Conservation (phyloP, 2,797 vertebrate genomes). For the Percopsis omiscomaycus region DNA sequence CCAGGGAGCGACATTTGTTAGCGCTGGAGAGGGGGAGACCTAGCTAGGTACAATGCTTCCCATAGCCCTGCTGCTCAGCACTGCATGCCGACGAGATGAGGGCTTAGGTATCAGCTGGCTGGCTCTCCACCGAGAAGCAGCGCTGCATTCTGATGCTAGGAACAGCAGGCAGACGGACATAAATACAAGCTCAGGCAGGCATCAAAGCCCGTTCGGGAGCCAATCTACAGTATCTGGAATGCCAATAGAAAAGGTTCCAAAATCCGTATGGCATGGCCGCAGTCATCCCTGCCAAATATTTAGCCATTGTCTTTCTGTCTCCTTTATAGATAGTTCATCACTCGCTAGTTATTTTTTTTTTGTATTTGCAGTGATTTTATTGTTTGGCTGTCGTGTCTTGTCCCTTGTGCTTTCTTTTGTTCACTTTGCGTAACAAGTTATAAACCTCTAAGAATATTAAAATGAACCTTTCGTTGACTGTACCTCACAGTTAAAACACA, state of each 20-base stretch:
- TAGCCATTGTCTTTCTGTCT: not conserved
- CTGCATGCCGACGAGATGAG: constrained; percentile 76
- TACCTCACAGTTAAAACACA: constrained; percentile 47
- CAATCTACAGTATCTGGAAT: constrained; percentile 45
- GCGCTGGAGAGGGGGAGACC: constrained; percentile 51
- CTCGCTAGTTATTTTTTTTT: constrained; percentile 40
- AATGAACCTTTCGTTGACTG: constrained; percentile 48
- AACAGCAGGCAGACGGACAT: constrained; percentile 46
- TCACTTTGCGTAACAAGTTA: constrained; percentile 32
- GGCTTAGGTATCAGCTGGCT: constrained; percentile 60
- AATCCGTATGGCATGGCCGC: constrained; percentile 54
- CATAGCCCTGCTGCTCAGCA: constrained; percentile 54
- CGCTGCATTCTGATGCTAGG: constrained; percentile 62
- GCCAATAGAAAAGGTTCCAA: constrained; percentile 53
- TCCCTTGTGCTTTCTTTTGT: constrained; percentile 44
- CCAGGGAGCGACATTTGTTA: constrained; percentile 73
- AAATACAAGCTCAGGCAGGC: constrained; percentile 50
- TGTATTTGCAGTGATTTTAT: constrained; percentile 32
- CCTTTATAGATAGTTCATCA: constrained; percentile 35
- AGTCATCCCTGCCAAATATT: constrained; percentile 45
- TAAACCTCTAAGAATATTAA: constrained; percentile 40
- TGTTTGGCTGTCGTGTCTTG: constrained; percentile 13
- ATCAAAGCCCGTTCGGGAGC: constrained; percentile 50
- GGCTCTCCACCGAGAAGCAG: constrained; percentile 68
- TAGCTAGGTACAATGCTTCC: constrained; percentile 51